Conservation (phyloP, 2,888 invertebrate species). For the Heliothis peltigera region DNA sequence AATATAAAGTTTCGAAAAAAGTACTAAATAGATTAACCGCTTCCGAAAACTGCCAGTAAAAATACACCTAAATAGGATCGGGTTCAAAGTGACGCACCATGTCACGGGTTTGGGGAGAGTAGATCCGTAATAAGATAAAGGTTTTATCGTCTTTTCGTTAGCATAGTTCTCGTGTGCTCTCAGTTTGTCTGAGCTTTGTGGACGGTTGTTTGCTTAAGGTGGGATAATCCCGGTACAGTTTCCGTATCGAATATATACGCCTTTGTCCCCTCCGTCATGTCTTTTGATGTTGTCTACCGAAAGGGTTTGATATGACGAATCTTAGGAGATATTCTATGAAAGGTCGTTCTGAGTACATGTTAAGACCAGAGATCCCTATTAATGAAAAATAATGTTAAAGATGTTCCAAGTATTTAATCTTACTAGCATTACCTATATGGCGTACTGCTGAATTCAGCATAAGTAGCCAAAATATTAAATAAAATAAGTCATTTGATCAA, state of each 20-base stretch:
- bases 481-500: conserved; percentile 3
- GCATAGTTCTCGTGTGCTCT: conserved; percentile 81
- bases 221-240: conserved; percentile 84
- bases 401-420: conserved; percentile 10
- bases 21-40: conserved; percentile 47
- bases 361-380: conserved; percentile 29
- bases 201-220: conserved; percentile 82
- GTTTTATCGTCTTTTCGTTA: conserved; percentile 88
- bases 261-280: conserved; percentile 66
- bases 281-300: conserved; percentile 76
- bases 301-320: conserved; percentile 64
- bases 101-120: conserved; percentile 66
- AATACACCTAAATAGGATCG: conserved; percentile 57
- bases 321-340: conserved; percentile 46
- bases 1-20: conserved; percentile 35
- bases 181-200: conserved; percentile 76
- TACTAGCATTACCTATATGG: background rate
- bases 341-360: conserved; percentile 22
- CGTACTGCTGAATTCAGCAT: background rate
- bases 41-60: conserved; percentile 36
- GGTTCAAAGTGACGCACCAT: conserved; percentile 62
- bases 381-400: conserved; percentile 30
- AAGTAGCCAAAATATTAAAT: background rate
- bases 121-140: conserved; percentile 87
- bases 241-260: conserved; percentile 74